Percentiles rank a stretch among this genome's conserved stretches.
phyloP scores from a whole-genome alignment of 2,797 vertebrate genomes.

The Petrocephalus sullivani region DNA sequence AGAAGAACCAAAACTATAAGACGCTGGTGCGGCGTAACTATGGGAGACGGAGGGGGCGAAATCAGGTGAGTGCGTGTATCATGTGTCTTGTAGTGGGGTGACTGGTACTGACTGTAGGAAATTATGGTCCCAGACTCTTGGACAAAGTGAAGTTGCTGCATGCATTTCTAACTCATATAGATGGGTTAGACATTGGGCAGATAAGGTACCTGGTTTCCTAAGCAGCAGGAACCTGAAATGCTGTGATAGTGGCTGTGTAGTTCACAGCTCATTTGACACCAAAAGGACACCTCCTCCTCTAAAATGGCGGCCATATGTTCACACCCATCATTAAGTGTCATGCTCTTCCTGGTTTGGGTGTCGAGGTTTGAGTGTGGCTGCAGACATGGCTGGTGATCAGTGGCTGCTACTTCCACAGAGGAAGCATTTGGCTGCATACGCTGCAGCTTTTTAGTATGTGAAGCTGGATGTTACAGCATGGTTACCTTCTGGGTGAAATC shows the following conservation, averaged over 20 bases:
- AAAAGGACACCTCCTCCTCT: not conserved
- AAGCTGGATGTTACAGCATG: not conserved
- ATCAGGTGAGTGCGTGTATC: constrained; percentile 70
- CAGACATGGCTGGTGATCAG: not conserved
- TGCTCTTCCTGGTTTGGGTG: not conserved
- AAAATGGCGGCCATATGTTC: not conserved
- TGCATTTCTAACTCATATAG: not conserved
- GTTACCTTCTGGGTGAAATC: not conserved
- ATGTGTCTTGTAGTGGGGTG: not conserved
- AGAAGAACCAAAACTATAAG: constrained; percentile 99
- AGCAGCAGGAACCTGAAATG: not conserved
- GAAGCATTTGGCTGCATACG: not conserved
- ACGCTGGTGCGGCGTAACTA: constrained; percentile 92
- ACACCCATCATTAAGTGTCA: not conserved
- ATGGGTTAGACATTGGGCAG: not conserved
- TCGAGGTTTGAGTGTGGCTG: not conserved
- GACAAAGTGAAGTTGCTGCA: not conserved
- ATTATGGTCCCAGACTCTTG: not conserved
- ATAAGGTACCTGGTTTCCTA: not conserved
- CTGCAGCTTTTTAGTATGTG: not conserved
- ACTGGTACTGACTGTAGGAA: not conserved
- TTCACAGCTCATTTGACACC: not conserved
- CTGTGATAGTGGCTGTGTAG: not conserved
- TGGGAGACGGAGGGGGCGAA: constrained; percentile 85
- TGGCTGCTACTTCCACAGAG: not conserved